Conservation (phyloP, 2,888 invertebrate genomes). For the Lasioglossum marginatum region DNA sequence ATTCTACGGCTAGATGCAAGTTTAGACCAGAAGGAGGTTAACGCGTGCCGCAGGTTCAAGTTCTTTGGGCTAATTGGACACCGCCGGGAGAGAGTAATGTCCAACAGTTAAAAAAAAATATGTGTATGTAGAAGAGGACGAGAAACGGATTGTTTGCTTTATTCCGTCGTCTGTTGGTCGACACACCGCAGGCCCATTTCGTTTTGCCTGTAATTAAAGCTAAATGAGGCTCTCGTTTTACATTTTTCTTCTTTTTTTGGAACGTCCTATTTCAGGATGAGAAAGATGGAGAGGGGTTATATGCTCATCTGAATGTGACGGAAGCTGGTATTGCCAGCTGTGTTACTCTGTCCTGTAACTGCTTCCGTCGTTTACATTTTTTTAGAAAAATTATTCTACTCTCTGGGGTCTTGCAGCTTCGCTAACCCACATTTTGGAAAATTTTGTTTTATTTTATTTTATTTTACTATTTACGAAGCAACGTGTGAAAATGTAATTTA, state of each 20-base stretch:
- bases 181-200: neutral
- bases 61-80: constrained; percentile 35
- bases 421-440: neutral
- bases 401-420: neutral
- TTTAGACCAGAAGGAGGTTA: constrained; percentile 59
- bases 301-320: neutral
- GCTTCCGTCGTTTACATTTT: neutral
- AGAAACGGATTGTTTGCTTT: constrained; percentile 16
- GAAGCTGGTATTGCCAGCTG: neutral
- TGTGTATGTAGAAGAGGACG: neutral
- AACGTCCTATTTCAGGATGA: neutral
- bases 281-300: neutral
- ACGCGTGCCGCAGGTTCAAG: constrained; percentile 24
- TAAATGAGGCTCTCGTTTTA: constrained; percentile 15
- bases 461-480: neutral
- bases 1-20: constrained; percentile 51
- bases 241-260: neutral
- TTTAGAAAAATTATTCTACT: neutral
- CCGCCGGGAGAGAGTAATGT: constrained; percentile 14
- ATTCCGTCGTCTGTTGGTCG: neutral
- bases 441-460: neutral
- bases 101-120: constrained; percentile 23
- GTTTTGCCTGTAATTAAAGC: constrained; percentile 38
- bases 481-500: neutral
- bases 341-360: neutral